Conservation (phyloP, 2,113 vertebrate genomes). For the Micronycteris hirsuta region DNA sequence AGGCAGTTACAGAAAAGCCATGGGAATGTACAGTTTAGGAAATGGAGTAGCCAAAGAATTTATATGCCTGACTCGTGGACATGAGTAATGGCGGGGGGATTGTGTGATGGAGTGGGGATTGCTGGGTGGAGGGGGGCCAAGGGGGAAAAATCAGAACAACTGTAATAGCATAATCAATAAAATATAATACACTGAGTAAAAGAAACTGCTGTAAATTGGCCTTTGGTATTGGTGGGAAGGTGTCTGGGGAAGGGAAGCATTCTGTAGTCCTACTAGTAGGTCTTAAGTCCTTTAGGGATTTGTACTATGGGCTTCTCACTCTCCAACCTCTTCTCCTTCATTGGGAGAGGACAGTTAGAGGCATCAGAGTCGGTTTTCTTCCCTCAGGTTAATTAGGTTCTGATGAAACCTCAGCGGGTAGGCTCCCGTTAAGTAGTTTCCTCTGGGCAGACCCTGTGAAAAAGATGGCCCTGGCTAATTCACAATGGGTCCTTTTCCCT, state of each 20-base stretch:
- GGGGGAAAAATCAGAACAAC: too few species aligned
- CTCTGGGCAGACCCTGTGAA: neutral
- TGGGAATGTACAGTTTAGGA: too few species aligned
- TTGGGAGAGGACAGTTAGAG: neutral
- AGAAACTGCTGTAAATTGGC: neutral
- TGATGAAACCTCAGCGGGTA: neutral
- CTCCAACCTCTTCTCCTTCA: neutral
- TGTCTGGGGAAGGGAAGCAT: too few species aligned
- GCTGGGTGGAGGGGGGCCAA: too few species aligned
- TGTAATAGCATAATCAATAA: too few species aligned
- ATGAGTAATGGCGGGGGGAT: too few species aligned
- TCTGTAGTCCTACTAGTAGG: neutral
- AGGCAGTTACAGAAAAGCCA: too few species aligned
- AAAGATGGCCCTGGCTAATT: neutral
- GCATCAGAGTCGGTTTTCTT: neutral
- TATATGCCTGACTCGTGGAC: too few species aligned
- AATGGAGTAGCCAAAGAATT: too few species aligned
- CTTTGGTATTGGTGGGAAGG: neutral
- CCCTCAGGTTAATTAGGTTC: neutral
- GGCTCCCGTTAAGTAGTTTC: neutral
- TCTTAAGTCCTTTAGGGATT: neutral
- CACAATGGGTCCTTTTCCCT: neutral
- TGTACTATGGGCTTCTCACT: neutral
- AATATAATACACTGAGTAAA: neutral
- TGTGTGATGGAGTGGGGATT: too few species aligned